Conservation (phyloP, 1,140 invertebrate species). For the Gyrodactylus salaris region DNA sequence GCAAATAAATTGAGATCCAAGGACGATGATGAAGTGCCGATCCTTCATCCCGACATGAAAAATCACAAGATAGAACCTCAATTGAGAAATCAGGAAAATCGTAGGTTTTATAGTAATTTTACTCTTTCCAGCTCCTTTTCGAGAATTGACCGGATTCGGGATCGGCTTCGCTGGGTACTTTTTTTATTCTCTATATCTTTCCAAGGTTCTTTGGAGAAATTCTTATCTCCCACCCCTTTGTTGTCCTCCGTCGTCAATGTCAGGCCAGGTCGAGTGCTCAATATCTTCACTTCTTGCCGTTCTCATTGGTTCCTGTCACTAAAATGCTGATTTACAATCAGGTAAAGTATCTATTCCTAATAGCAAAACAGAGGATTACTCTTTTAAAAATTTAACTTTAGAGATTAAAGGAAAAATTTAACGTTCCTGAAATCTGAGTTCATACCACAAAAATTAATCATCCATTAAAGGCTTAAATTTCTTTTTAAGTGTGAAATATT, state of each 20-base stretch:
- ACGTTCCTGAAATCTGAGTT: too few species aligned
- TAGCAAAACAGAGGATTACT: too few species aligned
- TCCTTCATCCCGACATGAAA: neutral
- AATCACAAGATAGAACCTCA: neutral
- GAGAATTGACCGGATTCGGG: neutral
- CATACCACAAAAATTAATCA: too few species aligned
- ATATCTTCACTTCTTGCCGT: neutral
- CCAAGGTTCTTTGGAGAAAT: constrained; percentile 28
- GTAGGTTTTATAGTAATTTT: neutral
- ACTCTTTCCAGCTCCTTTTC: neutral
- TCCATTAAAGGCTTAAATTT: too few species aligned
- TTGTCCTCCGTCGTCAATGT: constrained; percentile 56
- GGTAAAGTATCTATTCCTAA: too few species aligned
- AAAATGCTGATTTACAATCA: neutral
- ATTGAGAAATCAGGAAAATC: too few species aligned
- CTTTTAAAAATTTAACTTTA: too few species aligned
- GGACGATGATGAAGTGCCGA: neutral
- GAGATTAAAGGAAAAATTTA: too few species aligned
- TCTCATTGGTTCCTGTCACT: neutral
- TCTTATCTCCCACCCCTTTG: constrained; percentile 57
- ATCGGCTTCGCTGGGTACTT: neutral
- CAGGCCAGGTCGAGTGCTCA: constrained; percentile 28
- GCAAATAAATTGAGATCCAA: neutral
- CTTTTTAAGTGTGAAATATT: too few species aligned
- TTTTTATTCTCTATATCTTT: constrained; percentile 6